Conservation (phyloP, 2,113 vertebrate species). For the Rhipidura dahli region DNA sequence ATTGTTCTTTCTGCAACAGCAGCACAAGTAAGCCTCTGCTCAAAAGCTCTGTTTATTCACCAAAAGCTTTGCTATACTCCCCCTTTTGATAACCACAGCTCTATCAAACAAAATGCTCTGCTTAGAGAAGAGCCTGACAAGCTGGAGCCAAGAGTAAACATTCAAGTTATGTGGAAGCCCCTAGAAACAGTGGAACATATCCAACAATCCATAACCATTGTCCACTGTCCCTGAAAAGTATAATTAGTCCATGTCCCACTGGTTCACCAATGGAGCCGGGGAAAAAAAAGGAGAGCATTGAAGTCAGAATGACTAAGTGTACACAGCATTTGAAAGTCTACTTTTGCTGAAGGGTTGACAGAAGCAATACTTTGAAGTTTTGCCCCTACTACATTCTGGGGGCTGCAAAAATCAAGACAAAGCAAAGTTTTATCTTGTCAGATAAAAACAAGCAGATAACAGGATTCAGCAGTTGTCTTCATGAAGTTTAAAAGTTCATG, state of each 20-base stretch:
- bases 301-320: not conserved
- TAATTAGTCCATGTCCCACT: slow-evolving; percentile 45
- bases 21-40: not conserved
- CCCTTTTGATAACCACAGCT: slow-evolving; percentile 19
- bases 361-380: not conserved
- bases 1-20: not conserved
- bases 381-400: not conserved
- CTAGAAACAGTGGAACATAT: slow-evolving; percentile 55
- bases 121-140: not conserved
- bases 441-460: not conserved
- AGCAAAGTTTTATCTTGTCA: not conserved
- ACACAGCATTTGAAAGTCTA: not conserved
- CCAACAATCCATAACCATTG: slow-evolving; percentile 55
- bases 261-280: not conserved
- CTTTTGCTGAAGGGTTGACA: not conserved
- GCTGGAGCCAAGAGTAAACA: slow-evolving; percentile 43
- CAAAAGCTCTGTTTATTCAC: not conserved
- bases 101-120: not conserved
- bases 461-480: not conserved
- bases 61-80: not conserved
- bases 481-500: not conserved
- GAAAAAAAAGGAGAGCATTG: not conserved
- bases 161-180: slow-evolving; percentile 26
- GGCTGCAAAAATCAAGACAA: not conserved
- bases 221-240: slow-evolving; percentile 36